Conservation (phyloP, 2,113 vertebrate genomes). For the Varanus salvator region DNA sequence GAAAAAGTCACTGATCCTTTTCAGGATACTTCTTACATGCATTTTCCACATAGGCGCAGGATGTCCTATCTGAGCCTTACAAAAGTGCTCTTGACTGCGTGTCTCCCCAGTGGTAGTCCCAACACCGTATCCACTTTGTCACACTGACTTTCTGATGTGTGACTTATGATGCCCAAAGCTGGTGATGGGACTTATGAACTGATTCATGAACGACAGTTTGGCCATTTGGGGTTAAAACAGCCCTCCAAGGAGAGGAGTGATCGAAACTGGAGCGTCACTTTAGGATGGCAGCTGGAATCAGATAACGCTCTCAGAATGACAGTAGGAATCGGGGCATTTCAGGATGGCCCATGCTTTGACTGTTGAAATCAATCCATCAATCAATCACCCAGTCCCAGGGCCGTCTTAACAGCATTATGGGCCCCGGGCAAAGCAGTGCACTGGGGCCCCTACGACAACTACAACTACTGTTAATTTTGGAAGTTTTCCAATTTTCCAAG, state of each 20-base stretch:
- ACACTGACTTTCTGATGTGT: not conserved
- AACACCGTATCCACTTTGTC: not conserved
- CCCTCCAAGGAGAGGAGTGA: not conserved
- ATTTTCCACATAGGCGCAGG: not conserved
- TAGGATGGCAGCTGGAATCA: not conserved
- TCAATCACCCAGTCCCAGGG: too few species aligned
- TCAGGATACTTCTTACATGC: too few species aligned
- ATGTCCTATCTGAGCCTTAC: not conserved
- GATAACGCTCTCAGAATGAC: not conserved
- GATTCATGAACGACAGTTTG: too few species aligned
- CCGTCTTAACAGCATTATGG: too few species aligned
- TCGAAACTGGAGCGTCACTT: not conserved
- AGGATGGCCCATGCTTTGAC: not conserved
- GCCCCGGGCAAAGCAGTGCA: too few species aligned
- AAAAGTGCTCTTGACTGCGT: not conserved
- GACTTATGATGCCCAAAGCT: too few species aligned
- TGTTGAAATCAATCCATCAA: not conserved
- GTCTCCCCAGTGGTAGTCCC: not conserved
- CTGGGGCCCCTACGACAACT: too few species aligned
- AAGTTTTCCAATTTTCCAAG: too few species aligned
- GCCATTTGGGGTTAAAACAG: too few species aligned
- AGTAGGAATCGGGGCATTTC: not conserved
- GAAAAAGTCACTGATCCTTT: too few species aligned
- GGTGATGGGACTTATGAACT: too few species aligned
- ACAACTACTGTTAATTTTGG: too few species aligned